A percentile compares a stretch with the other conserved stretches of the same genome.
Evolutionary conservation across 2,888 invertebrate species (phyloP).

Genomic region (Acholoe squamosa): DNA sequence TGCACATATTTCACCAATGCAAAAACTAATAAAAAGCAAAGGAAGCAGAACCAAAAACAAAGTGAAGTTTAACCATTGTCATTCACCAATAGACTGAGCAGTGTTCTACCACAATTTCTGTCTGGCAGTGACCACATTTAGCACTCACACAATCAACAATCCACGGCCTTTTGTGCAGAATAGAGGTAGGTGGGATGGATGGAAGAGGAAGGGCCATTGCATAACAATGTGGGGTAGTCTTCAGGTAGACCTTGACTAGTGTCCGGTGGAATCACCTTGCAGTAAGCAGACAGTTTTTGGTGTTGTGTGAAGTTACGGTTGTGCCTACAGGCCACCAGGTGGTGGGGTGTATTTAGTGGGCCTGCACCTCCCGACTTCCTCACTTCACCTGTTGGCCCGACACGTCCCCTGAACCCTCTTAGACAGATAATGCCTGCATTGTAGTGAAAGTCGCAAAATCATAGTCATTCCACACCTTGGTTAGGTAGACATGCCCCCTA

Average conservation of each 20-base stretch:
- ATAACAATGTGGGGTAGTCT: slow-evolving; percentile 14
- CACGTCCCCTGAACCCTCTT: background rate
- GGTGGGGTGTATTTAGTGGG: background rate
- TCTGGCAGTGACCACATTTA: slow-evolving; percentile 25
- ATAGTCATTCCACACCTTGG: background rate
- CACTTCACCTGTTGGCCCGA: slow-evolving; percentile 18
- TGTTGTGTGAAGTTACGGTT: background rate
- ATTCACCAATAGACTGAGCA: background rate
- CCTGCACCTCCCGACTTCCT: slow-evolving; percentile 27
- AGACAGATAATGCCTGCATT: background rate
- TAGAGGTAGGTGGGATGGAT: slow-evolving; percentile 7
- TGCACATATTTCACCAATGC: background rate
- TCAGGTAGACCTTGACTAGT: background rate
- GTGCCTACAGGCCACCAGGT: background rate
- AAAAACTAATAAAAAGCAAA: no score
- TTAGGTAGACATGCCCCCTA: background rate
- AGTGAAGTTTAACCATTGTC: slow-evolving; percentile 29
- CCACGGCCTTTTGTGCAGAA: background rate
- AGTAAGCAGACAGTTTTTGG: background rate
- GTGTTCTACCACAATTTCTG: background rate
- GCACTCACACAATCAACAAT: background rate
- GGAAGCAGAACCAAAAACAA: background rate
- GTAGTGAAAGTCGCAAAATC: slow-evolving; percentile 33
- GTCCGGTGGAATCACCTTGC: background rate
- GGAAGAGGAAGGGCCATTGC: background rate